Percentiles rank a stretch among this genome's conserved stretches.
Conservation (phyloP, 2,888 invertebrate genomes). For the Rhagium mordax region DNA sequence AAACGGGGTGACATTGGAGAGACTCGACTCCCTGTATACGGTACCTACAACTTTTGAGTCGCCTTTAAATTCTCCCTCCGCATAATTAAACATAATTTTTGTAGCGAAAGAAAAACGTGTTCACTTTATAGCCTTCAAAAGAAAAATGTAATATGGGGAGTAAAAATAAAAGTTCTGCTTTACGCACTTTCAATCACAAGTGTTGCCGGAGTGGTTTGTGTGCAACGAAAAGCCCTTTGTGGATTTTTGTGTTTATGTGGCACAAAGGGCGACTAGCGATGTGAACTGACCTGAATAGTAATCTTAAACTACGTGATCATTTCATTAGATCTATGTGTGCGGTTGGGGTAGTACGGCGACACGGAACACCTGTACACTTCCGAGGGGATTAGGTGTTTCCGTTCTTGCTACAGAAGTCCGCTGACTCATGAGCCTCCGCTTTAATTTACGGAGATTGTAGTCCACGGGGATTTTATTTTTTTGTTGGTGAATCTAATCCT, state of each 20-base stretch:
- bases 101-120: slow-evolving; percentile 28
- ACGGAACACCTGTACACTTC: slow-evolving; percentile 54
- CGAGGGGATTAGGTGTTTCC: slow-evolving; percentile 44
- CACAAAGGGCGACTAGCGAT: slow-evolving; percentile 47
- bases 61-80: slow-evolving; percentile 5
- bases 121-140: slow-evolving; percentile 24
- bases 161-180: slow-evolving; percentile 35
- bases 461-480: slow-evolving; percentile 10
- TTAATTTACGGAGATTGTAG: slow-evolving; percentile 20
- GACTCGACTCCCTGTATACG: too few species aligned
- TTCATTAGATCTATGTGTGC: slow-evolving; percentile 39
- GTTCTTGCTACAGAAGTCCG: slow-evolving; percentile 38
- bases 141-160: slow-evolving; percentile 29
- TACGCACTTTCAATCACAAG: slow-evolving; percentile 41
- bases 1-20: too few species aligned
- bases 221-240: slow-evolving; percentile 39
- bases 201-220: slow-evolving; percentile 16
- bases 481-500: neutral
- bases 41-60: too few species aligned
- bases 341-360: slow-evolving; percentile 39
- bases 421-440: slow-evolving; percentile 41
- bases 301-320: slow-evolving; percentile 43
- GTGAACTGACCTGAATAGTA: slow-evolving; percentile 55
- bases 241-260: slow-evolving; percentile 46
- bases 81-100: slow-evolving; percentile 33